phyloP scores from a whole-genome alignment of 2,113 vertebrate species.

The Zosterops hypoxanthus region DNA sequence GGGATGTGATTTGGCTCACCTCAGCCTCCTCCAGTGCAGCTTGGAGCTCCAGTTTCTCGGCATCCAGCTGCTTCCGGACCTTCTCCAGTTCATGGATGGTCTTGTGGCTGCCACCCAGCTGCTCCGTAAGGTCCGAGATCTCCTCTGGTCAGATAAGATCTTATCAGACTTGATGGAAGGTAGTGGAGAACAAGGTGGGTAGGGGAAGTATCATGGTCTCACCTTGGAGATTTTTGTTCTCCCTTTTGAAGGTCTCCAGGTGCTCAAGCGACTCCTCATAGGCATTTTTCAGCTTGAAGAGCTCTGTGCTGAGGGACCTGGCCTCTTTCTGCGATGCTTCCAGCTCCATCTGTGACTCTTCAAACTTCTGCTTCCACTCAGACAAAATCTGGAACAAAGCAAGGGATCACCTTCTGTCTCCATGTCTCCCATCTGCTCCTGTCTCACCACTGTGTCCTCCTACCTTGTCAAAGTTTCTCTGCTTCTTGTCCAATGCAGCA shows the following conservation, averaged over 20 bases:
- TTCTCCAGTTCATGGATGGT: neutral
- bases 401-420: neutral
- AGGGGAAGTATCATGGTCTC: fast-evolving
- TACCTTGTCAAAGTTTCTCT: constrained; percentile 88
- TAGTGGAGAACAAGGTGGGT: fast-evolving
- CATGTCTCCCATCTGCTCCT: constrained; percentile 70
- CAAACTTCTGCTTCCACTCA: constrained; percentile 95
- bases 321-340: constrained; percentile 91
- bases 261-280: constrained; percentile 92
- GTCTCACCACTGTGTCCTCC: neutral
- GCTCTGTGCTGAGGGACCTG: constrained; percentile 87
- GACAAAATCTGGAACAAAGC: constrained; percentile 46
- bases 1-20: constrained; percentile 44
- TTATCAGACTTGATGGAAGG: fast-evolving
- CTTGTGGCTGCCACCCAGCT: too few relatives aligned
- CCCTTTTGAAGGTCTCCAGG: constrained; percentile 79
- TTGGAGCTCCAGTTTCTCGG: constrained; percentile 88
- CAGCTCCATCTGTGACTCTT: constrained; percentile 88
- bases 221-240: constrained; percentile 83
- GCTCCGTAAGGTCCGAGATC: constrained; percentile 87
- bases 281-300: constrained; percentile 92
- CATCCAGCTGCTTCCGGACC: constrained; percentile 85
- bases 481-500: neutral
- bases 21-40: constrained; percentile 89
- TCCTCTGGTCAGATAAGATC: constrained; percentile 68